These are phyloP conservation scores for Sebastes schlegelii DNA, from an alignment of 2,113 vertebrate genomes.

Conservation along the genomic window DNA sequence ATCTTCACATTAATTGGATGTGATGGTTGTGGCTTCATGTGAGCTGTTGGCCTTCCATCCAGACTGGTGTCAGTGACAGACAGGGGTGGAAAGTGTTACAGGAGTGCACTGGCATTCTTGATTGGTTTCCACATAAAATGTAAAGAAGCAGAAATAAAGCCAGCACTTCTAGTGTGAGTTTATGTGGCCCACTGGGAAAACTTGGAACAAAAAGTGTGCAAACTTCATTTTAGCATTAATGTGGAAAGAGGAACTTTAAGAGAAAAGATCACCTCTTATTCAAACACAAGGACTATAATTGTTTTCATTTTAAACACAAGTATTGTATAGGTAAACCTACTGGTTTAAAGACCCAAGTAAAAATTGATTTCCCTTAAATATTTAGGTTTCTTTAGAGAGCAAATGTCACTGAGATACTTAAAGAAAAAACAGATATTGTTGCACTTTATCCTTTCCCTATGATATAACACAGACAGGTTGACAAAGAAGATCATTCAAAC, in stretches of 20 bases:
- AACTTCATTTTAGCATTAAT: conserved; percentile 12
- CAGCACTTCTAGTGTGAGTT: conserved; percentile 1
- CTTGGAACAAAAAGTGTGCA: conserved; percentile 35
- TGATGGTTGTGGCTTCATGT: neutral
- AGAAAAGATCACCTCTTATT: conserved; percentile 22
- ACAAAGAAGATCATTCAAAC: neutral
- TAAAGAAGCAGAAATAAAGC: conserved; percentile 37
- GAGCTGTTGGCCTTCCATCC: conserved; percentile 3
- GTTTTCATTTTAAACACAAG: neutral
- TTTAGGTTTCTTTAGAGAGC: neutral
- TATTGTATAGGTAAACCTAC: neutral
- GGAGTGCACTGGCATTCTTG: conserved; percentile 23
- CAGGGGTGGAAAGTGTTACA: conserved; percentile 22
- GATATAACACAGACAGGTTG: neutral
- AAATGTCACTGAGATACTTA: neutral
- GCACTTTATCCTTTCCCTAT: neutral
- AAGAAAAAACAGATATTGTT: neutral
- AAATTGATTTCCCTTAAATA: neutral
- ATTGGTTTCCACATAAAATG: conserved; percentile 58
- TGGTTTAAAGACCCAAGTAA: neutral
- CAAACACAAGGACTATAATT: conserved; percentile 5
- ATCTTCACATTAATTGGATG: neutral
- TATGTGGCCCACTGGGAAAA: conserved; percentile 37
- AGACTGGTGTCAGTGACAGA: neutral
- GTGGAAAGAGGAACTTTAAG: conserved; percentile 14